Conservation (phyloP, 2,797 vertebrate genomes). For the Lutjanus argentimaculatus region DNA sequence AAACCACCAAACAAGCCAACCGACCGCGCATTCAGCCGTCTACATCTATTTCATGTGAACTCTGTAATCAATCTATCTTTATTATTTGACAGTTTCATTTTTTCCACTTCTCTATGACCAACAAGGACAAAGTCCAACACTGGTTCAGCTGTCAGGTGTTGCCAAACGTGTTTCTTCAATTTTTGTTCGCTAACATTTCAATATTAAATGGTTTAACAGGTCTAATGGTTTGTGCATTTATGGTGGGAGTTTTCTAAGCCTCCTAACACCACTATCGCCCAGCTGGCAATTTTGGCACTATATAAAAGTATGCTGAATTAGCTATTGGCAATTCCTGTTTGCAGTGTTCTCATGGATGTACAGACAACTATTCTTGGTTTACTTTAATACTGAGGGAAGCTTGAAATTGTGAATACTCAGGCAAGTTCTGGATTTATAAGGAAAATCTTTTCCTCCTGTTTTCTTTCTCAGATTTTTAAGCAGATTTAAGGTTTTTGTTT, state of each 20-base stretch:
- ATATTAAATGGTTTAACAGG: not conserved
- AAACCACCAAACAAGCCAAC: constrained; percentile 2
- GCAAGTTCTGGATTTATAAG: not conserved
- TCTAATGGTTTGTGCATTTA: not conserved
- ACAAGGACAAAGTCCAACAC: not conserved
- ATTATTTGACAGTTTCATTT: not conserved
- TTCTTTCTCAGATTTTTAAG: not conserved
- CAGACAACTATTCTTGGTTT: not conserved
- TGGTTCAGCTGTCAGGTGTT: not conserved
- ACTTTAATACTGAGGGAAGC: not conserved
- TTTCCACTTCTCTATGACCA: not conserved
- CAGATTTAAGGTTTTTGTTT: not conserved
- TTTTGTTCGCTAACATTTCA: not conserved
- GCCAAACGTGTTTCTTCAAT: not conserved
- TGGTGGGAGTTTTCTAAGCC: not conserved
- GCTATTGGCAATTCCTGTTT: not conserved
- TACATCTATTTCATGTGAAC: not conserved
- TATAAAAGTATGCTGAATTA: not conserved
- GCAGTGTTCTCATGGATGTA: not conserved
- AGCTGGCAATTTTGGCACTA: not conserved
- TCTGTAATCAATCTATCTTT: not conserved
- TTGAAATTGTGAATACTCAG: not conserved
- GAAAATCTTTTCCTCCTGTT: not conserved
- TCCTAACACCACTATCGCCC: not conserved
- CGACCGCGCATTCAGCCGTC: not conserved